These are phyloP conservation scores for Antennarius striatus DNA, from an alignment of 2,113 vertebrate genomes.

Conservation along the genomic window DNA sequence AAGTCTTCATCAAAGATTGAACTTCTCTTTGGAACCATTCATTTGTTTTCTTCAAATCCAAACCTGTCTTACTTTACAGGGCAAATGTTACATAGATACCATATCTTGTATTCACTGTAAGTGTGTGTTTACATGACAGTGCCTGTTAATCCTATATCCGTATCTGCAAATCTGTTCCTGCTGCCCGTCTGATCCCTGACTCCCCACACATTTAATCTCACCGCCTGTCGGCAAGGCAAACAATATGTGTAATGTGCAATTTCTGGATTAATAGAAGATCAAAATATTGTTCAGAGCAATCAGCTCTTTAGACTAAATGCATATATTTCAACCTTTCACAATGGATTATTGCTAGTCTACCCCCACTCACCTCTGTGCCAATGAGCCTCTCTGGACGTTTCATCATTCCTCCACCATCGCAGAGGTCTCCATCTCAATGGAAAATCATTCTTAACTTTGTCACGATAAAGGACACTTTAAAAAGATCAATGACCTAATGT, in stretches of 20 bases:
- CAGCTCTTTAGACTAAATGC: conserved; percentile 4
- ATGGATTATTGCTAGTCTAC: conserved; percentile 20
- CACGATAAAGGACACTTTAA: not conserved
- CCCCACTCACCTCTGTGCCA: conserved; percentile 26
- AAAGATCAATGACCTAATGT: conserved; percentile 14
- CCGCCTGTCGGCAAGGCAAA: conserved; percentile 31
- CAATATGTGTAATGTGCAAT: not conserved
- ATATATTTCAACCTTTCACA: not conserved
- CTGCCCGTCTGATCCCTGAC: conserved; percentile 65
- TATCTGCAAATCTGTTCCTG: conserved; percentile 66
- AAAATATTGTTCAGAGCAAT: conserved; percentile 15
- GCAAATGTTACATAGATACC: conserved; percentile 31
- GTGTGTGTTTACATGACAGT: conserved; percentile 13
- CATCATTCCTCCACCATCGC: conserved; percentile 33
- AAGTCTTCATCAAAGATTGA: not conserved
- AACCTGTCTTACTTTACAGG: conserved; percentile 11
- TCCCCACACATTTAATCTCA: conserved; percentile 63
- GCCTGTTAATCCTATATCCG: conserved; percentile 60
- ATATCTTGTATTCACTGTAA: conserved; percentile 34
- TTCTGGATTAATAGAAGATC: conserved; percentile 23
- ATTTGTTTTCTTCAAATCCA: conserved; percentile 11
- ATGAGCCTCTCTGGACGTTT: conserved; percentile 35
- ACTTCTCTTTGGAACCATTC: not conserved
- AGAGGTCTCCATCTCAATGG: not conserved
- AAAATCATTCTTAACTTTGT: not conserved